These are phyloP conservation scores for Oxyura jamaicensis DNA, from an alignment of 2,113 vertebrate genomes.

Conservation along the genomic window DNA sequence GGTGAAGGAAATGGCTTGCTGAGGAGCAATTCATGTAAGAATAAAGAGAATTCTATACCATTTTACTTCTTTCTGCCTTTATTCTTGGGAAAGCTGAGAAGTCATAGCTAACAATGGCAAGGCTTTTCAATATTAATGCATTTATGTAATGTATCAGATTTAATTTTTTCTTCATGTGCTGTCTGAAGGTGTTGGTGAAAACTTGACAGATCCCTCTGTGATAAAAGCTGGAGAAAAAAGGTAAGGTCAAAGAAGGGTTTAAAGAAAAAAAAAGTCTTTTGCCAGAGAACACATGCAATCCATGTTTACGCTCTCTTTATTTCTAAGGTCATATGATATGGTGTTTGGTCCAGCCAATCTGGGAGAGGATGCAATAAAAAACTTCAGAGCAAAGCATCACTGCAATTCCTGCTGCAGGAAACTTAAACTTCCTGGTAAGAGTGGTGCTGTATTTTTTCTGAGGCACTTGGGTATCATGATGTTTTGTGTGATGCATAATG, in stretches of 20 bases:
- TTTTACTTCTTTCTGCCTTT: not conserved
- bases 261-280: not conserved
- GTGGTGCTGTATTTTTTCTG: not conserved
- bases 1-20: not conserved
- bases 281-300: not conserved
- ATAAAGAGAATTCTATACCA: not conserved
- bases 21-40: not conserved
- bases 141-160: constrained; percentile 1
- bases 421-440: constrained; percentile 96
- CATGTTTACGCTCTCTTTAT: not conserved
- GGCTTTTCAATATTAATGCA: not conserved
- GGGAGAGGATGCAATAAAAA: constrained; percentile 96
- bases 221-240: constrained; percentile 98
- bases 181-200: constrained; percentile 92
- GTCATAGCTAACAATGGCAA: not conserved
- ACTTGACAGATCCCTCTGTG: constrained; percentile 96
- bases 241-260: constrained; percentile 71
- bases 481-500: fast-evolving
- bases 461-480: not conserved
- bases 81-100: not conserved
- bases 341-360: constrained; percentile 97
- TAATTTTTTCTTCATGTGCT: constrained; percentile 45
- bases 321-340: constrained; percentile 92
- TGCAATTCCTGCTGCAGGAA: constrained; percentile 98
- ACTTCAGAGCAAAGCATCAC: constrained; percentile 96